Evolutionary conservation across 2,888 invertebrate species (phyloP), one percentile per base, ranked within the genome.

Genomic region (Drosophila paracracens): DNA sequence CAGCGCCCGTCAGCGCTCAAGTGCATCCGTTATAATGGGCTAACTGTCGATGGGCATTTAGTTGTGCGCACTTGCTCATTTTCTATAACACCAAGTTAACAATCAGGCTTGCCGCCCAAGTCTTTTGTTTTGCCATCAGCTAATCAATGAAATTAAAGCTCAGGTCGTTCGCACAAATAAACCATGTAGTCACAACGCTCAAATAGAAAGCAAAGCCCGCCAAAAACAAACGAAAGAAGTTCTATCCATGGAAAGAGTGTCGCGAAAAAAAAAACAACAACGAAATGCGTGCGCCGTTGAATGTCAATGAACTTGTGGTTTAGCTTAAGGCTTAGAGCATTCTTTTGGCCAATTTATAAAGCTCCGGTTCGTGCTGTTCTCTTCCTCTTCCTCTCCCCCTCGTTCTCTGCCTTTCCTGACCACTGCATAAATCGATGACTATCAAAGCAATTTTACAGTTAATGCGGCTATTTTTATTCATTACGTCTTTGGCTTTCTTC

Each of bases 401-500:
- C 38, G 57, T 25, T 58, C n/a, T 61, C 21, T 50, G 8, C 57
- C 53, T 56, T 29, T 43, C n/a, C 54, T 46, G 59, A 54, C 57
- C 53, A 36, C 35, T 69, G 70, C 76, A 76, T 74, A 79, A 80
- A 88, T 88, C 82, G 87, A 88, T 89, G 82, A 84, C 86, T 86
- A 89, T 88, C 88, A 85, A 82, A 79, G 75, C 76, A 63, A 81
- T 90, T 88, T 89, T 88, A 90, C 89, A 86, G 91, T 89, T 90
- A 89, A 88, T 89, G 79, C 77, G 83, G 83, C 84, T 90, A 89
- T 91, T 91, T 89, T 91, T 91, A 86, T 89, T 82, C 88, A 90
- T 90, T 89, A 85, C 87, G 82, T 83, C 84, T 83, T 77, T 53
- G 58, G 82, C 76, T 85, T 87, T 88, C 82, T 86, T 79, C 60